A percentile compares a stretch with the other conserved stretches of the same genome.
Conservation (phyloP, 2,888 invertebrate genomes). For the Baccha elongata region DNA sequence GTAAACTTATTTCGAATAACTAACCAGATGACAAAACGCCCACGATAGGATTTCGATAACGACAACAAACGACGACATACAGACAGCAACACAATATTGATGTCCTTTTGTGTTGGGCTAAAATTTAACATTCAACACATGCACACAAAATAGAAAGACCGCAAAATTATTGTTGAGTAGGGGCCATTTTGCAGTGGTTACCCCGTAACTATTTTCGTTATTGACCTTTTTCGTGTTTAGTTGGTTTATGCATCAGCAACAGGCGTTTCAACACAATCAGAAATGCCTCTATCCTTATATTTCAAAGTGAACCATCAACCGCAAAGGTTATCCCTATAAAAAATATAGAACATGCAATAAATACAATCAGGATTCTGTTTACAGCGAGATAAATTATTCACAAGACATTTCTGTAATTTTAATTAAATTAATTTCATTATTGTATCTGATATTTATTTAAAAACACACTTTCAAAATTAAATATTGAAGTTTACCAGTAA, state of each 20-base stretch:
- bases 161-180: constrained; percentile 17
- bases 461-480: too few relatives aligned
- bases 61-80: background rate
- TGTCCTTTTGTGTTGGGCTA: constrained; percentile 20
- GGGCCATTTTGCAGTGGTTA: constrained; percentile 1
- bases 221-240: constrained; percentile 30
- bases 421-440: background rate
- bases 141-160: constrained; percentile 1
- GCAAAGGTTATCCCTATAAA: constrained; percentile 29
- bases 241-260: constrained; percentile 28
- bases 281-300: background rate
- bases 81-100: background rate
- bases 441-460: too few relatives aligned
- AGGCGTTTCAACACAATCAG: constrained; percentile 17
- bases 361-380: background rate
- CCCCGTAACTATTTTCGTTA: background rate
- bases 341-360: background rate
- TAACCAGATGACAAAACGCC: constrained; percentile 34
- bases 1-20: constrained; percentile 27
- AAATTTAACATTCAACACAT: constrained; percentile 21
- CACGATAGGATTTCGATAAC: constrained; percentile 20
- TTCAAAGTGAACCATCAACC: background rate
- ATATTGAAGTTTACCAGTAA: too few relatives aligned
- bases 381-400: background rate
- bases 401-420: background rate